Evolutionary conservation across 2,797 vertebrate species (phyloP), one percentile per base, ranked within the genome.

Genomic region (Anabas testudineus): DNA sequence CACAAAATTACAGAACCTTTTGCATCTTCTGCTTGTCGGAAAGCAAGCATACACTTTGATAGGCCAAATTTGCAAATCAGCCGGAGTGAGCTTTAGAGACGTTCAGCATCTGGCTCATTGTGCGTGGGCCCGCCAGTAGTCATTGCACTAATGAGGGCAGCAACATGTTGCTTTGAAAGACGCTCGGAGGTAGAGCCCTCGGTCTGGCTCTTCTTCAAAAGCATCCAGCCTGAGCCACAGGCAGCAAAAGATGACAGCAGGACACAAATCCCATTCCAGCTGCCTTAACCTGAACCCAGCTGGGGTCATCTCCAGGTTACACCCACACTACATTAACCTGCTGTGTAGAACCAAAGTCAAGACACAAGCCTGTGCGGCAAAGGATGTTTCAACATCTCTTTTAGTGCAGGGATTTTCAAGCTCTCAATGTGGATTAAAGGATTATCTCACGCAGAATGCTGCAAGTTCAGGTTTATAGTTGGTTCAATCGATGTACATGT

Each of bases 341-440:
- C 48, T 55, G 42, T 10, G 2, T 22, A 30, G 45, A 19, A 21
- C 30, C 28, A 41, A 43, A 67, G 41, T 67, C 32, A 52, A 65
- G 65, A 47, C 63, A 63, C 63, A 55, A 48, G 57, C 61, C 67
- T 1, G 54, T 63, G 59, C 43, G 43, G 45, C 34, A 66, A 53
- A 65, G 58, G 28, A 69, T 74, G 69, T 59, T 74, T 58, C 24
- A 19, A 24, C 68, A 49, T 62, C 37, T 49, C 2, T 2, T n/a
- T 52, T 66, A 42, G 22, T 39, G 39, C 34, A 59, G 48, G 58
- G 61, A 71, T 65, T 78, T 65, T 15, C 15, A 39, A 57, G 24
- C 22, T 67, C 60, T 67, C 54, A 65, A 41, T 49, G 46, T 65
- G 71, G 74, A 78, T 76, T 69, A 77, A 56, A 56, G 48, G 64